Base-by-base conservation (phyloP, 2,888 invertebrate genomes). In the Prosopocoilus inquinatus region DNA sequence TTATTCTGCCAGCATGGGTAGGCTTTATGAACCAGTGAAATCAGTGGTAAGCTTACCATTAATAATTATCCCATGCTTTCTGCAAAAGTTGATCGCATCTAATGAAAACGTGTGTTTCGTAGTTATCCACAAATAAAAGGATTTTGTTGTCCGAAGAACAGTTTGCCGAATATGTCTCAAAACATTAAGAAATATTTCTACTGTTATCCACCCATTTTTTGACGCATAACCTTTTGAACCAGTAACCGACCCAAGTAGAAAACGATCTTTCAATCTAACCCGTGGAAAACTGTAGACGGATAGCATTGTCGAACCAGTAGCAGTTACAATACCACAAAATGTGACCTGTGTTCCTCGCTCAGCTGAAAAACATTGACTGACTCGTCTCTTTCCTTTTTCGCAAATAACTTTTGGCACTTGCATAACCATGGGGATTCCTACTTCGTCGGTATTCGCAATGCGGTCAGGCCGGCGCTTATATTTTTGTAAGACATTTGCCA, bases 331-430 rank as follows among this genome's bases (percentile, higher is more conserved):
- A 41, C 62, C 63, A 50, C 61, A 63, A 44, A 69, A 55, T 11
- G 66, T 70, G n/a, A 68, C 62, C 9, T 66, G 56, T 16, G 53
- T 34, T 20, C 65, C 66, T 49, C 69, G 51, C 61, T 69, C 67
- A 8, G 61, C 58, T 46, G 65, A 66, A 36, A 62, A 59, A 53
- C 55, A 53, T 56, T 64, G 60, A 7, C 64, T 66, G 9, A 70
- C 60, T 43, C 32, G 35, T 56, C 58, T 56, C 47, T 55, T 28
- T 11, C 53, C 60, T 8, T 20, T 59, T 55, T 60, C 54, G 15
- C 58, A 53, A 20, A 64, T 60, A 15, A 67, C 53, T 64, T 50
- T 64, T 28, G 59, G 59, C 20, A 62, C 53, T 48, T 62, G 55
- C 12, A 62, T 35, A 32, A 63, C 60, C 41, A 50, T 59, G 47